Base-by-base conservation (phyloP, 2,113 vertebrate species). In the Sialia sialis region DNA sequence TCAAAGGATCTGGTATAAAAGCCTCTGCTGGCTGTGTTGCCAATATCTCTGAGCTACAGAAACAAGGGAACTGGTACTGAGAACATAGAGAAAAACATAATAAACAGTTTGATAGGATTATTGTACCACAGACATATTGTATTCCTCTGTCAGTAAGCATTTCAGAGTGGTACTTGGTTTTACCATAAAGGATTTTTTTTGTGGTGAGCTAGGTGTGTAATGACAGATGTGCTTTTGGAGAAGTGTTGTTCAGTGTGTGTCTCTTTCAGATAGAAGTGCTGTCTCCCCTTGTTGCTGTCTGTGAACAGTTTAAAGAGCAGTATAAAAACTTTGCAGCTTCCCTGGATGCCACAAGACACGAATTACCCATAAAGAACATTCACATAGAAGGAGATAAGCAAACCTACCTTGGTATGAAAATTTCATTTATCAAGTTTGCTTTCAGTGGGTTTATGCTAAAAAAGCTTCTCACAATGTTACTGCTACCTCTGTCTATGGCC, bases 311-410 rank as follows among this genome's bases (percentile, higher is more conserved):
- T 63, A 96, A 96, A 79, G 93, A 98, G 11, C 96, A 98, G 5
- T 99, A 99, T 89, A 98, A 93, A 86, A 91, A 52, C 14, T 98
- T 99, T 44, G 98, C 98, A 16, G 88, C 72, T 6, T 98, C 99
- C 14, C 74, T 99, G 87, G 99, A 99, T 90, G 95, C 97, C 55
- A 98, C 98, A 0, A 96, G 98, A 32, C 99, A 99, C 1, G 97
- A 98, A 76, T 97, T 99, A 20, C 98, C 98, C 2, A 83, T 98
- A 36, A 98, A 97, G 75, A 97, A 98, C 25, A 96, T 99, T 89
- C 97, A 99, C 93, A 84, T 98, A 82, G 96, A 97, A 5, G 98
- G 97, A 13, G 97, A 98, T 11, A 75, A 84, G 26, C 82, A 58
- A 38, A 88, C 95, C 41, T 98, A 98, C 81, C 91, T 99, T 85